These are phyloP conservation scores for Patagioenas fasciata DNA, from an alignment of 2,113 vertebrate species.

Conservation along the genomic window DNA sequence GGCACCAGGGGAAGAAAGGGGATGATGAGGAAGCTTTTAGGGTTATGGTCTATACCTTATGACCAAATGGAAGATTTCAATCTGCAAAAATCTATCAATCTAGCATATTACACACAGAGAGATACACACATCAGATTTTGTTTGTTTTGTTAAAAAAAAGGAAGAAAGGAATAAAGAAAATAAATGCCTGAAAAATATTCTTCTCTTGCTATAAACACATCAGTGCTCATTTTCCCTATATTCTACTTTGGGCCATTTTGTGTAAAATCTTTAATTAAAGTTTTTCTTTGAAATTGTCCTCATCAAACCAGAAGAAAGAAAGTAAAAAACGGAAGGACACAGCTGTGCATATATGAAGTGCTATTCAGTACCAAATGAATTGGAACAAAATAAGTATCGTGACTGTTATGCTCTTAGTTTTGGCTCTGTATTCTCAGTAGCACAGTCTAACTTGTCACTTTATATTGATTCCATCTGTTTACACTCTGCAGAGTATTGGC, in stretches of 20 bases:
- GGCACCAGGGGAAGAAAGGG: neutral
- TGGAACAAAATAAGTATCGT: conserved; percentile 77
- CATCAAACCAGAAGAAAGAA: conserved; percentile 78
- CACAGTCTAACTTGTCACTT: conserved; percentile 83
- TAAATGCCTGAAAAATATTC: conserved; percentile 45
- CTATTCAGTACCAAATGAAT: conserved; percentile 84
- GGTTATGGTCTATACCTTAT: neutral
- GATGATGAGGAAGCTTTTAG: neutral
- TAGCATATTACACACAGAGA: neutral
- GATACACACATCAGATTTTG: neutral
- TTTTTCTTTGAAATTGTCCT: conserved; percentile 80
- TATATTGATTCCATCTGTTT: conserved; percentile 87
- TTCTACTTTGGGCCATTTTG: conserved; percentile 75
- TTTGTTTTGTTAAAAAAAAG: conserved; percentile 38
- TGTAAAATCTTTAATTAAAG: conserved; percentile 85
- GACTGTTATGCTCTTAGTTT: conserved; percentile 74
- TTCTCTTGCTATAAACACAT: conserved; percentile 71
- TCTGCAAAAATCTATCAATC: neutral
- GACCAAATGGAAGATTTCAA: neutral
- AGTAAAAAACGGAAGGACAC: conserved; percentile 71
- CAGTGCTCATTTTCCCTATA: conserved; percentile 75
- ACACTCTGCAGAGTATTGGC: conserved; percentile 82
- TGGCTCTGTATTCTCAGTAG: conserved; percentile 78
- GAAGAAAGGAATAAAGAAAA: neutral
- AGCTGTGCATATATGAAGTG: conserved; percentile 80